phyloP scores from a whole-genome alignment of 2,797 vertebrate species.

The Choloepus didactylus region DNA sequence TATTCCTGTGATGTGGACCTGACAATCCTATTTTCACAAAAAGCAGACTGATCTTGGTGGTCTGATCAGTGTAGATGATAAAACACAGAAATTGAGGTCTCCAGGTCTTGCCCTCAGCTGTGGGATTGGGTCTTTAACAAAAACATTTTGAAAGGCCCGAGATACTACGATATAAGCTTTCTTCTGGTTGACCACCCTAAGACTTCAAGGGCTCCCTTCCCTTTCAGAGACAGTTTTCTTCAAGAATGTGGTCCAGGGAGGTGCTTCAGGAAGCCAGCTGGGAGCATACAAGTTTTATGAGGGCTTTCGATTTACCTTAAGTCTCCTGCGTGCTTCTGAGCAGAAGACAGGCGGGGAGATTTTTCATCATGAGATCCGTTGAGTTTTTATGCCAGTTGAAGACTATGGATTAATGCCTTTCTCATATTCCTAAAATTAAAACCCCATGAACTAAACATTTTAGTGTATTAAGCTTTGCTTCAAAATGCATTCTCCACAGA shows the following conservation, averaged over 20 bases:
- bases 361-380: conserved; percentile 81
- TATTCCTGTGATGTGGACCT: background rate
- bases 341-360: conserved; percentile 77
- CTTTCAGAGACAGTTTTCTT: background rate
- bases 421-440: conserved; percentile 89
- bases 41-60: background rate
- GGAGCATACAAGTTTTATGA: conserved; percentile 76
- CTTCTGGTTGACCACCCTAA: conserved; percentile 27
- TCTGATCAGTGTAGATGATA: background rate
- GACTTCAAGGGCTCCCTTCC: conserved; percentile 44
- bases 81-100: background rate
- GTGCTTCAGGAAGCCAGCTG: conserved; percentile 67
- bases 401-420: conserved; percentile 87
- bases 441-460: conserved; percentile 90
- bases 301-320: conserved; percentile 85
- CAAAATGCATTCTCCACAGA: conserved; percentile 90
- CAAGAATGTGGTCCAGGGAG: conserved; percentile 56
- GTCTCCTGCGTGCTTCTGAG: conserved; percentile 81
- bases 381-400: conserved; percentile 84
- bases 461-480: conserved; percentile 89
- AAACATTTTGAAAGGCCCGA: conserved; percentile 19
- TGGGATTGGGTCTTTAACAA: background rate
- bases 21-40: conserved; percentile 41
- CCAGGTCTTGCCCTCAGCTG: background rate
- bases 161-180: conserved; percentile 30